A percentile compares a stretch with the other conserved stretches of the same genome.
Evolutionary conservation across 2,888 invertebrate genomes (phyloP).

Genomic region (Sepiola atlantica): DNA sequence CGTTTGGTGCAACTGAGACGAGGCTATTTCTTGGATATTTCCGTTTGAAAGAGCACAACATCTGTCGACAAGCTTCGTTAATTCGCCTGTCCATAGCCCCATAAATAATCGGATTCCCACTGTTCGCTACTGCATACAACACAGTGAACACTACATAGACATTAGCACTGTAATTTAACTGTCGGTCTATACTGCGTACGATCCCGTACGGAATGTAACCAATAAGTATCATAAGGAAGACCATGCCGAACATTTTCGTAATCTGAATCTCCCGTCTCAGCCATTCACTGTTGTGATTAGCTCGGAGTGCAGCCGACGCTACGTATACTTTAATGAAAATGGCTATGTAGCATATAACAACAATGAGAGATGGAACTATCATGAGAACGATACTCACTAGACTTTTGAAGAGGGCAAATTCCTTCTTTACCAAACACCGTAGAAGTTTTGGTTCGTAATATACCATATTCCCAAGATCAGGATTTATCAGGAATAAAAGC

Average conservation of each 20-base stretch:
- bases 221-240: slow-evolving; percentile 71
- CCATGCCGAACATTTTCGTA: slow-evolving; percentile 74
- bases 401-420: slow-evolving; percentile 68
- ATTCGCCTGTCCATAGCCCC: slow-evolving; percentile 73
- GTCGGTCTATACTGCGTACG: slow-evolving; percentile 70
- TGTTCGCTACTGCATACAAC: slow-evolving; percentile 72
- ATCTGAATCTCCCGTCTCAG: slow-evolving; percentile 72
- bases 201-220: slow-evolving; percentile 73
- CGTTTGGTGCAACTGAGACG: slow-evolving; percentile 53
- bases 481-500: slow-evolving; percentile 67
- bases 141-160: slow-evolving; percentile 72
- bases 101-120: slow-evolving; percentile 71
- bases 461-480: slow-evolving; percentile 68
- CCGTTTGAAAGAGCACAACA: slow-evolving; percentile 57
- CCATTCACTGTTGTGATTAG: slow-evolving; percentile 65
- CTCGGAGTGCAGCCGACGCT: slow-evolving; percentile 66
- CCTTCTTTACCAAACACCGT: slow-evolving; percentile 68
- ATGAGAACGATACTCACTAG: slow-evolving; percentile 69
- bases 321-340: slow-evolving; percentile 71
- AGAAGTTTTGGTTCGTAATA: slow-evolving; percentile 70
- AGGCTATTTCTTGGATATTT: slow-evolving; percentile 54
- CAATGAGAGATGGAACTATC: slow-evolving; percentile 71
- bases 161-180: slow-evolving; percentile 66
- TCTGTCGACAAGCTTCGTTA: slow-evolving; percentile 66
- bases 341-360: slow-evolving; percentile 71